Base-by-base conservation (phyloP, 1,140 invertebrate genomes). In the Diorhabda sublineata region DNA sequence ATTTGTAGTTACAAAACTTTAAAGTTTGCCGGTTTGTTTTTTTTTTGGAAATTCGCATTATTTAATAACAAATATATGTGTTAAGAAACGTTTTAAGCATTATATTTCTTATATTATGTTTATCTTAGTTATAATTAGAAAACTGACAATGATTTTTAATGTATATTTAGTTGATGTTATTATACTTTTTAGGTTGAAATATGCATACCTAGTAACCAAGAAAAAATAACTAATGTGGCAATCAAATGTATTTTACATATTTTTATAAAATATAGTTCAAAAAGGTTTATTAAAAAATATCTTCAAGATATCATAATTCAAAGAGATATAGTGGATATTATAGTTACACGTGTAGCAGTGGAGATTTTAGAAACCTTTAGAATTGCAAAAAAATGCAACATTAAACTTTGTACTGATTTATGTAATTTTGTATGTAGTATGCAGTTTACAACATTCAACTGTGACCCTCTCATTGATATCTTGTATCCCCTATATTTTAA, bases 331-430 rank as follows among this genome's bases (percentile, higher is more conserved):
- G n/a, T 43, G 58, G 62, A 62, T 68, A 47, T 56, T 7, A 69
- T 72, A 42, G 67, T 74, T 8, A 72, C 63, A 42, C 26, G n/a
- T 52, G 69, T 67, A 42, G 58, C 64, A 47, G 42, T 70, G 42
- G 43, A 58, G 8, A 63, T 74, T 26, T 61, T 72, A 41, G 79
- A 78, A 73, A 81, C 80, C 82, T 85, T 85, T 76, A 73, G 81
- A 57, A 44, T 78, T 78, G 75, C 68, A 57, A 71, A 70, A 59
- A 63, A 44, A 56, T 74, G 73, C 67, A 69, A 72, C 61, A 52
- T 74, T 5, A 72, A 67, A 45, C 63, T 69, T 56, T 72, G 66
- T 56, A 63, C 57, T 57, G 67, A 74, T 59, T 69, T 74, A 47
- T 66, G 70, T 4, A 66, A 74, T 68, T 74, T 71, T 64, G 58